Conservation (phyloP, 2,888 invertebrate genomes). For the Atethmia centrago region DNA sequence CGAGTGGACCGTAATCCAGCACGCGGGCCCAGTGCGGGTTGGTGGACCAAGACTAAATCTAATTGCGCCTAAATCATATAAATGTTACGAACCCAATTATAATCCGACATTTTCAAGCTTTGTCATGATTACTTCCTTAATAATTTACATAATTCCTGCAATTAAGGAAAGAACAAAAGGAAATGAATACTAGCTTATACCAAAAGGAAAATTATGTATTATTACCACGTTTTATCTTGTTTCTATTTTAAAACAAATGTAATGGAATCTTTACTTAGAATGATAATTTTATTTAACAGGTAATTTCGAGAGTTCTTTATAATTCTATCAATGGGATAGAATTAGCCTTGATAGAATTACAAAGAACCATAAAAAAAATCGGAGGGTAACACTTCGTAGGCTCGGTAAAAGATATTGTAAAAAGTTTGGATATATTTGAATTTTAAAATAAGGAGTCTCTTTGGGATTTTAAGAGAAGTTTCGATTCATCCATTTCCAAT, state of each 20-base stretch:
- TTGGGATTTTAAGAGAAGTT: not conserved
- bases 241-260: constrained; percentile 5
- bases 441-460: not conserved
- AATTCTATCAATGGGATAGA: constrained; percentile 13
- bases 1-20: not conserved
- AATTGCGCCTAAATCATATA: constrained; percentile 28
- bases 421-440: not conserved
- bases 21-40: not conserved
- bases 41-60: not conserved
- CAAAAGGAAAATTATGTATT: constrained; percentile 8
- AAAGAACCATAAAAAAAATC: too few species aligned
- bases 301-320: constrained; percentile 18
- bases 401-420: too few species aligned
- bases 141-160: constrained; percentile 26
- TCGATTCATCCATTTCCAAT: not conserved
- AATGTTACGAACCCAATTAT: constrained; percentile 43
- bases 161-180: constrained; percentile 13
- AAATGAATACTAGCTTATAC: constrained; percentile 8
- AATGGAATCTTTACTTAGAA: not conserved
- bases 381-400: not conserved
- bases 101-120: constrained; percentile 30
- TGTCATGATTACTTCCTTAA: constrained; percentile 37
- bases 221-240: not conserved
- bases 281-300: constrained; percentile 15
- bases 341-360: not conserved